Evolutionary conservation across 2,113 vertebrate species (phyloP), one percentile per base, ranked within the genome.

Genomic region (Mionectes macconnelli): DNA sequence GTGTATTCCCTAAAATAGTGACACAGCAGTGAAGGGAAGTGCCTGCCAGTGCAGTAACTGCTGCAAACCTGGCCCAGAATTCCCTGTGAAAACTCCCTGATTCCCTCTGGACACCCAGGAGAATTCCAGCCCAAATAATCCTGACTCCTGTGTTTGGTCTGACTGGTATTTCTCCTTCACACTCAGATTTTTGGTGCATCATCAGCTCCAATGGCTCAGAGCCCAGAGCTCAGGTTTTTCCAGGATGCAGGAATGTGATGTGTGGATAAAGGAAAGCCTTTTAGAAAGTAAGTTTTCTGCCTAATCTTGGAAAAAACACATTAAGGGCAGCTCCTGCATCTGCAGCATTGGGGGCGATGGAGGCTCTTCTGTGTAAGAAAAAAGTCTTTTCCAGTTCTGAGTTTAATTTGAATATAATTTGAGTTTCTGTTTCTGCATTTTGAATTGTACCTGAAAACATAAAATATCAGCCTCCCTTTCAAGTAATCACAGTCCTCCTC

Each of bases 311-410:
- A 37, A 5, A 47, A 80, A 92, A 21, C 4, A 14, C 30, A 20
- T 17, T 3, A n/a, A 62, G 60, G 18, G 40, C 33, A 21, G 47
- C 33, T 72, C 62, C 37, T 33, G 27, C 12, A 4, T 4, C 12
- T 2, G 40, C 27, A 20, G 52, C 1, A 1, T 4, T 24, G 53
- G 20, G 16, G 24, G 30, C 0, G 2, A 6, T 3, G 18, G 64
- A 47, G 56, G 63, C 19, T 47, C 27, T 37, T 35, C 49, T 63
- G 2, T 4, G 6, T 12, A 12, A 84, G 49, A 27, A 75, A 40
- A 42, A 47, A 73, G 10, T 2, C 7, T 42, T n/a, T 30, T 40
- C 2, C 22, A 28, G 33, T 24, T 82, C 40, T 45, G 25, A 25
- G 45, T 89, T 53, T 31, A 5, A 40, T 55, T 23, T 60, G 53